These are phyloP conservation scores for Scaptomyza cyrtandrae DNA, from an alignment of 2,888 invertebrate genomes.

Conservation along the genomic window DNA sequence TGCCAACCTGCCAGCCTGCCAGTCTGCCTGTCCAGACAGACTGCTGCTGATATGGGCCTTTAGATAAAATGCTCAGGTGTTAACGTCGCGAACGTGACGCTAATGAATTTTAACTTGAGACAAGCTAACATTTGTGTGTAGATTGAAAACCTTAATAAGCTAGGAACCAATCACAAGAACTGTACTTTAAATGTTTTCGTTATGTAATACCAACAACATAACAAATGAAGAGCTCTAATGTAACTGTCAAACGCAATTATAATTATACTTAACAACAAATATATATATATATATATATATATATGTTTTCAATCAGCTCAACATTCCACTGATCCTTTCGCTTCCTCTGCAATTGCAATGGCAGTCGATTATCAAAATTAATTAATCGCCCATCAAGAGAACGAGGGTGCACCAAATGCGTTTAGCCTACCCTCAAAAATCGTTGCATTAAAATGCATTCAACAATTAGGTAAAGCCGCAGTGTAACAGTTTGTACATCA, in stretches of 20 bases:
- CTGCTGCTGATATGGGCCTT: neutral
- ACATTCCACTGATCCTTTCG: neutral
- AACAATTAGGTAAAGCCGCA: conserved; percentile 46
- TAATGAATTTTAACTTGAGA: conserved; percentile 56
- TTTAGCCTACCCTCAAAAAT: conserved; percentile 9
- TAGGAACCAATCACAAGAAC: neutral
- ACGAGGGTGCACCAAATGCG: conserved; percentile 13
- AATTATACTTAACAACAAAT: conserved; percentile 23
- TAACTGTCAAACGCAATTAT: conserved; percentile 52
- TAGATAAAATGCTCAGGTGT: conserved; percentile 33
- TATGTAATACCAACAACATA: neutral
- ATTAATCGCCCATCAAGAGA: conserved; percentile 56
- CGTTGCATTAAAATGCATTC: conserved; percentile 33
- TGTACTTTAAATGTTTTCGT: neutral
- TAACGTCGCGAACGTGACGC: conserved; percentile 51
- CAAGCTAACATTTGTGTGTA: neutral
- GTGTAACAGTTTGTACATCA: conserved; percentile 52
- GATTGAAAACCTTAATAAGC: neutral
- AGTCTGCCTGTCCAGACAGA: conserved; percentile 1
- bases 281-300: neutral
- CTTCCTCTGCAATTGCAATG: neutral
- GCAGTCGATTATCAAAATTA: conserved; percentile 62
- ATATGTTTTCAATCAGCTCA: conserved; percentile 58
- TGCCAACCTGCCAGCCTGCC: neutral
- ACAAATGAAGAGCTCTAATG: neutral